phyloP scores from a whole-genome alignment of 2,113 vertebrate species.

The Canis aureus region DNA sequence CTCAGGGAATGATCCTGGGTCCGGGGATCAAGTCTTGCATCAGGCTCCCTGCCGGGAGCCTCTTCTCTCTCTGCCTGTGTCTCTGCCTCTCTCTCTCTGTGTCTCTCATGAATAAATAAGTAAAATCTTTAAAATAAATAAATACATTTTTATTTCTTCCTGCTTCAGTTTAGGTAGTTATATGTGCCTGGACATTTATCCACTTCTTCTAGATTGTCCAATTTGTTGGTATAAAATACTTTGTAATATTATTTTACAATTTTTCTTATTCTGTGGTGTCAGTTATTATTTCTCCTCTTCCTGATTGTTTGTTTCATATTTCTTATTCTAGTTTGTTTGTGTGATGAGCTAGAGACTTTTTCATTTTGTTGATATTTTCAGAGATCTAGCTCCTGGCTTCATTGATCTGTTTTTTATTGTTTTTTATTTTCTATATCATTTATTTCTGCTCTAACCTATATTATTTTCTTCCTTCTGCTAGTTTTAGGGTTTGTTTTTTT shows the following conservation, averaged over 20 bases:
- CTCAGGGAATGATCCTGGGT: no score
- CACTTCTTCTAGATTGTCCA: background rate
- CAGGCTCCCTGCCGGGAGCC: no score
- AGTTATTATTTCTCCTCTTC: background rate
- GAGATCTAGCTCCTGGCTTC: background rate
- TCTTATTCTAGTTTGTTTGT: background rate
- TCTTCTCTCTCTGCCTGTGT: no score
- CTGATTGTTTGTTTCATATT: background rate
- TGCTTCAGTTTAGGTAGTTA: background rate
- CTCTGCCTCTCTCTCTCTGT: no score
- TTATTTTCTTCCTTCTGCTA: background rate
- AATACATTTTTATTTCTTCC: background rate
- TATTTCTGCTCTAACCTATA: background rate
- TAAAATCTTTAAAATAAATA: no score
- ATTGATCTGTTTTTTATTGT: background rate
- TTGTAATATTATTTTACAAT: background rate
- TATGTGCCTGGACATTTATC: background rate
- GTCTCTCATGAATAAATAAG: no score
- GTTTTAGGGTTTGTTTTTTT: background rate
- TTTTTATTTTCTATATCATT: background rate
- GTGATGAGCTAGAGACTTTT: background rate
- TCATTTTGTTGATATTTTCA: background rate
- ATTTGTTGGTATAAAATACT: background rate
- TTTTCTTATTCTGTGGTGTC: background rate
- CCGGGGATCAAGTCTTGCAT: no score